Evolutionary conservation across 2,113 vertebrate species (phyloP).

Genomic region (Tenrec ecaudatus): DNA sequence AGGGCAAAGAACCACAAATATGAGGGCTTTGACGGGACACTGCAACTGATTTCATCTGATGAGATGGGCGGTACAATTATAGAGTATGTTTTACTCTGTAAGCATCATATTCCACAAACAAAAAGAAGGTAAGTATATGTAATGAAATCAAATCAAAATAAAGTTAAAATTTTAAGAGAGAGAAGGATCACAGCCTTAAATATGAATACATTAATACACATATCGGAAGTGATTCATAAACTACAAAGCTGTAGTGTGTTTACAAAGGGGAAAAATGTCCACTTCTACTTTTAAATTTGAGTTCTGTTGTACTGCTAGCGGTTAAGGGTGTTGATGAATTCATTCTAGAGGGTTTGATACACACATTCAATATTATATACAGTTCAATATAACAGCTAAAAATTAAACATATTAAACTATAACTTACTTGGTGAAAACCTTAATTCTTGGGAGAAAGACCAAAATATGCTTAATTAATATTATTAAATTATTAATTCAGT

Average conservation of each 20-base stretch:
- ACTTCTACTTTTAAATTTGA: constrained; percentile 61
- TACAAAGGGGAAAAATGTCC: constrained; percentile 56
- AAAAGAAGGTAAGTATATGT: no score
- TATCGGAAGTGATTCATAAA: constrained; percentile 71
- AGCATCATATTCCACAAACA: no score
- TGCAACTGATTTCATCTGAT: no score
- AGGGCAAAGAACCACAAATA: no score
- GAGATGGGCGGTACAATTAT: no score
- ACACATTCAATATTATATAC: constrained; percentile 32
- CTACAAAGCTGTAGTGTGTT: constrained; percentile 70
- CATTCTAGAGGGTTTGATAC: constrained; percentile 63
- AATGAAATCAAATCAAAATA: no score
- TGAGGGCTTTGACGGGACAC: no score
- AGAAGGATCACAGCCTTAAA: no score
- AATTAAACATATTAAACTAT: constrained; percentile 73
- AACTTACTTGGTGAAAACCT: constrained; percentile 83
- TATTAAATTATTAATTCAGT: constrained; percentile 76
- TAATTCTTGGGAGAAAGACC: constrained; percentile 80
- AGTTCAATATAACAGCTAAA: constrained; percentile 71
- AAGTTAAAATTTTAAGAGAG: no score
- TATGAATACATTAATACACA: constrained; percentile 77
- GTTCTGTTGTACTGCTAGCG: constrained; percentile 49
- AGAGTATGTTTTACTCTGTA: no score
- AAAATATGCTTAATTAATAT: constrained; percentile 80
- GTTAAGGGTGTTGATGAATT: constrained; percentile 63